These are phyloP conservation scores for Empidonax traillii DNA, from an alignment of 2,113 vertebrate genomes.

Conservation along the genomic window DNA sequence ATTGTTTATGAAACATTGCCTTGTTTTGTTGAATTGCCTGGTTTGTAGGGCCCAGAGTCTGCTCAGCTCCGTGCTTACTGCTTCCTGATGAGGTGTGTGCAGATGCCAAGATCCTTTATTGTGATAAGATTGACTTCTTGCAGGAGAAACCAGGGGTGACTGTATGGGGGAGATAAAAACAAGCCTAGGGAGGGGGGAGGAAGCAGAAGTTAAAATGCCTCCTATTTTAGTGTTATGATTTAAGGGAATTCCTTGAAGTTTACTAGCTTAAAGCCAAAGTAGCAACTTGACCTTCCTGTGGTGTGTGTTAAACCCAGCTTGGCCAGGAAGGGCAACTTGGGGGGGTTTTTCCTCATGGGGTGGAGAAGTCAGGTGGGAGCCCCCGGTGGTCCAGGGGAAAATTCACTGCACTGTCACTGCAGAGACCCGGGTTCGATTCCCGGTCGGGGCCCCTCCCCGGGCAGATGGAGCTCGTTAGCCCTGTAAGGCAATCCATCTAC, in stretches of 20 bases:
- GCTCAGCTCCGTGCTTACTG: not conserved
- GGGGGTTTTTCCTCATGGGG: too few species aligned
- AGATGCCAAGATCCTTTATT: not conserved
- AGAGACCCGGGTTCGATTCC: too few species aligned
- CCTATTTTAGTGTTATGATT: not conserved
- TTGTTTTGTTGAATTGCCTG: not conserved
- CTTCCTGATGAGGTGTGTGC: not conserved
- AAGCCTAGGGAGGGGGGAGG: not conserved
- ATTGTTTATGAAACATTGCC: not conserved
- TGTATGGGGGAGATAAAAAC: not conserved
- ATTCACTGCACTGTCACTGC: too few species aligned
- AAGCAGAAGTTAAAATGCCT: not conserved
- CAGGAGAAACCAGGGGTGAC: not conserved
- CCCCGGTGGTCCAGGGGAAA: too few species aligned
- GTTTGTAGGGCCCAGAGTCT: not conserved
- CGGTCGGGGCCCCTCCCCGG: too few species aligned
- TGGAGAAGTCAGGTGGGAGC: too few species aligned
- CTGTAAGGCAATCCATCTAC: too few species aligned
- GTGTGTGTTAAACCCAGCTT: too few species aligned
- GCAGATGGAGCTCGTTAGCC: too few species aligned
- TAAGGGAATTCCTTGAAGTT: not conserved
- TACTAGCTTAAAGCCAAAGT: not conserved
- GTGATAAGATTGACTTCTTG: not conserved
- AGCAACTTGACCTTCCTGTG: not conserved
- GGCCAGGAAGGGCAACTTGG: too few species aligned